A percentile compares a stretch with the other conserved stretches of the same genome.
These are phyloP conservation scores for Campoplex nolae DNA, from an alignment of 2,888 invertebrate genomes.

Conservation along the genomic window DNA sequence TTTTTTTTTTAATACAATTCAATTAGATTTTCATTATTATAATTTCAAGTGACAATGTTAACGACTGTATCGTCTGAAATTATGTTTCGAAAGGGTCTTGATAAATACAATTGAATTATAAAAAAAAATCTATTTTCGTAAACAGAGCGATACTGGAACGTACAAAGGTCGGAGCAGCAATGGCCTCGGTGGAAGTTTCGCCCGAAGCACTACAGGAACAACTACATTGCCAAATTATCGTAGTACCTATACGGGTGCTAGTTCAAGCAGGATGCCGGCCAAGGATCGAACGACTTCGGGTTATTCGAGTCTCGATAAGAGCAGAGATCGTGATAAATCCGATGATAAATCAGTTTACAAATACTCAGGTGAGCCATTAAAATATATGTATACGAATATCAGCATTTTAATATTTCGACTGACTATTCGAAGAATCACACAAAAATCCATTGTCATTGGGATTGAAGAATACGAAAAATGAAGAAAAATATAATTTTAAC, in stretches of 20 bases:
- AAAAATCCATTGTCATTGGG: too few species aligned
- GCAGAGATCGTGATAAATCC: slow-evolving; percentile 75
- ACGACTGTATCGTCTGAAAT: too few species aligned
- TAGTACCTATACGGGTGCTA: slow-evolving; percentile 76
- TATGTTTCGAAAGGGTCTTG: too few species aligned
- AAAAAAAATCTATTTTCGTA: slow-evolving; percentile 50
- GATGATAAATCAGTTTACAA: slow-evolving; percentile 79
- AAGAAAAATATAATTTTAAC: not conserved
- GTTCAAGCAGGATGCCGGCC: slow-evolving; percentile 73
- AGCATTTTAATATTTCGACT: too few species aligned
- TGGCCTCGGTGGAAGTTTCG: slow-evolving; percentile 74
- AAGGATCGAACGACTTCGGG: slow-evolving; percentile 78
- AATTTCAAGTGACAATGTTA: too few species aligned
- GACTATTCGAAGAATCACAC: too few species aligned
- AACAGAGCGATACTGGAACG: slow-evolving; percentile 78
- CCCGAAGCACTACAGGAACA: slow-evolving; percentile 75
- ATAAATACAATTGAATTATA: not conserved
- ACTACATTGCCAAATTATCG: slow-evolving; percentile 79
- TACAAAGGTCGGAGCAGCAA: slow-evolving; percentile 77
- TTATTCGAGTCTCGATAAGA: slow-evolving; percentile 76
- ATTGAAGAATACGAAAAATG: too few species aligned
- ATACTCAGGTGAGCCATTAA: slow-evolving; percentile 78
- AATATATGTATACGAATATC: not conserved
- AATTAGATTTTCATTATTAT: too few species aligned
- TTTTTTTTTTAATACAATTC: too few species aligned